These are phyloP conservation scores for Spodoptera littoralis DNA, from an alignment of 2,888 invertebrate species.

Conservation along the genomic window DNA sequence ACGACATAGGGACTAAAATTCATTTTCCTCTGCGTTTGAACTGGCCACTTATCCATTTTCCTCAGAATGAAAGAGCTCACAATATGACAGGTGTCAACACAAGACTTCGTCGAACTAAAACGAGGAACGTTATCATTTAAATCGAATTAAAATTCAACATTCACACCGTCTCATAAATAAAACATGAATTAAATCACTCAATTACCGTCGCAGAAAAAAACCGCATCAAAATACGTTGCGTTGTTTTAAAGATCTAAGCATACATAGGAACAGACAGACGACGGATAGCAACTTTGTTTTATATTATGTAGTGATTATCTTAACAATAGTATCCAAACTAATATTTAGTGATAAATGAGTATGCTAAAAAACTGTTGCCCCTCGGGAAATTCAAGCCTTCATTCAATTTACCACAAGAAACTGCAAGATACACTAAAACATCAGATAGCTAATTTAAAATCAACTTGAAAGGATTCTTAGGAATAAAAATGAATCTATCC, in stretches of 20 bases:
- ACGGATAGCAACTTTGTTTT: too few relatives aligned
- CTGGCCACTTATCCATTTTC: constrained; percentile 20
- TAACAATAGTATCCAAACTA: too few relatives aligned
- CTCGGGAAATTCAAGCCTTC: too few relatives aligned
- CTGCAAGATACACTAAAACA: too few relatives aligned
- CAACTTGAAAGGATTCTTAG: background rate
- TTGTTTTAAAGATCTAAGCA: too few relatives aligned
- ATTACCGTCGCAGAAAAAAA: constrained; percentile 53
- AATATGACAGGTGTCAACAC: constrained; percentile 48
- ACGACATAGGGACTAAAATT: too few relatives aligned
- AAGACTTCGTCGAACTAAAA: constrained; percentile 25
- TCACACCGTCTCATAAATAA: constrained; percentile 51
- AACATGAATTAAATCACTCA: constrained; percentile 61
- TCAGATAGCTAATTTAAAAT: background rate
- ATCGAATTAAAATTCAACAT: constrained; percentile 52
- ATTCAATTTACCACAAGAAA: too few relatives aligned
- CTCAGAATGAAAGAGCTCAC: constrained; percentile 19
- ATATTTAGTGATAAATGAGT: too few relatives aligned
- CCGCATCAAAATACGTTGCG: too few relatives aligned
- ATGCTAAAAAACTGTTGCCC: too few relatives aligned
- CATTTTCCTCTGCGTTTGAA: constrained; percentile 1
- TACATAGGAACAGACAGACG: too few relatives aligned
- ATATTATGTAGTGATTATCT: too few relatives aligned
- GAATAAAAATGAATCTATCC: background rate
- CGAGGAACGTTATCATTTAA: constrained; percentile 45